A percentile compares a stretch with the other conserved stretches of the same genome.
Conservation (phyloP, 2,888 invertebrate species). For the Lutraria lutraria region DNA sequence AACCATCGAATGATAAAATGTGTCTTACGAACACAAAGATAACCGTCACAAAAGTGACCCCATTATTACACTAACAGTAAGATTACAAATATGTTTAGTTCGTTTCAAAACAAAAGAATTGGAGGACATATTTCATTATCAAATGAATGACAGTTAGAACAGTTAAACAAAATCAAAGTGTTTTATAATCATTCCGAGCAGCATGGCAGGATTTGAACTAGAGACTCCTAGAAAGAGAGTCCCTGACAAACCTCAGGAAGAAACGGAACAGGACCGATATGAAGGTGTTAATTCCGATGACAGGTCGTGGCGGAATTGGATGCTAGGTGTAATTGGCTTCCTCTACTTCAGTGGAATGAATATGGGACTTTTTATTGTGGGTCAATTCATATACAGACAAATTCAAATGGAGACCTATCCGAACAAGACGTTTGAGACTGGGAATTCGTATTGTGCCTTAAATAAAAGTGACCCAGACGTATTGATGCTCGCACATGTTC, state of each 20-base stretch:
- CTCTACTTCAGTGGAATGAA: constrained; percentile 32
- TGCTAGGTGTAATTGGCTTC: constrained; percentile 22
- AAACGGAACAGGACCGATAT: background rate
- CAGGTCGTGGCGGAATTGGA: constrained; percentile 42
- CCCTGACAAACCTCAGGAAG: background rate
- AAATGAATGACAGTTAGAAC: too few species aligned
- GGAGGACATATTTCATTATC: background rate
- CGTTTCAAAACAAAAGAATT: background rate
- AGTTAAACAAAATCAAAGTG: too few species aligned
- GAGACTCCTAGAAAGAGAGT: background rate
- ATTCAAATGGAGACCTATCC: constrained; percentile 40
- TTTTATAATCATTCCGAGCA: background rate
- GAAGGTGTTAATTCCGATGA: constrained; percentile 2
- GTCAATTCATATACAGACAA: constrained; percentile 30
- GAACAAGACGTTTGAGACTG: constrained; percentile 39
- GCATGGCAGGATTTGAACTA: constrained; percentile 28
- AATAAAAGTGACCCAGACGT: constrained; percentile 12
- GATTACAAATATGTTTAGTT: background rate
- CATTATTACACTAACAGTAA: background rate
- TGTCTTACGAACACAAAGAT: background rate
- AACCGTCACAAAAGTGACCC: background rate
- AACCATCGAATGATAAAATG: background rate
- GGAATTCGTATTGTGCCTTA: constrained; percentile 20
- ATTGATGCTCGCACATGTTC: constrained; percentile 8
- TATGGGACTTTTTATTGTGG: constrained; percentile 26